phyloP scores from a whole-genome alignment of 2,888 invertebrate species.

The Yponomeuta cagnagella region DNA sequence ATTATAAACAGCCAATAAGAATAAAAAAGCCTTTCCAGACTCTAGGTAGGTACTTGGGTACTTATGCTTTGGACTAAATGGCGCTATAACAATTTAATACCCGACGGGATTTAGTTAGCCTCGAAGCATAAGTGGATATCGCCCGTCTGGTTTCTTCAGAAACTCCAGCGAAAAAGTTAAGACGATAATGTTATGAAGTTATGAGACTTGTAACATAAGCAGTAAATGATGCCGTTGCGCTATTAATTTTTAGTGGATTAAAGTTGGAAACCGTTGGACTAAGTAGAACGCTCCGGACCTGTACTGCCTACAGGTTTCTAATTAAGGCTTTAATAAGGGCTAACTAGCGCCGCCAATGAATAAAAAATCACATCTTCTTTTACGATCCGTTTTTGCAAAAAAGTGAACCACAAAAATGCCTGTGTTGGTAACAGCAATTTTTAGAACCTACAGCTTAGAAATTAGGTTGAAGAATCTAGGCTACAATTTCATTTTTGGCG shows the following conservation, averaged over 20 bases:
- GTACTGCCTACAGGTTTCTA: no score
- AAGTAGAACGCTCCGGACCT: no score
- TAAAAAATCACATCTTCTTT: no score
- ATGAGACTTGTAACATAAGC: not conserved
- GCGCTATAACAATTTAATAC: conserved; percentile 44
- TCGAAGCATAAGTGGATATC: conserved; percentile 28
- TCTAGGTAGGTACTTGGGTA: conserved; percentile 18
- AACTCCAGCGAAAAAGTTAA: not conserved
- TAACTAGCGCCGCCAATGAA: no score
- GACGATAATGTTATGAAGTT: conserved; percentile 3
- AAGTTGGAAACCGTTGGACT: no score
- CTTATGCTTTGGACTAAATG: conserved; percentile 43
- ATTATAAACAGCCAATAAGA: conserved; percentile 54
- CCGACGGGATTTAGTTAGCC: conserved; percentile 29
- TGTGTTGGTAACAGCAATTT: no score
- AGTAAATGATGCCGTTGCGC: conserved; percentile 17
- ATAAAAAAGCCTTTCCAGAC: conserved; percentile 44
- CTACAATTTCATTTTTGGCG: no score
- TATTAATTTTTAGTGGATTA: conserved; percentile 15
- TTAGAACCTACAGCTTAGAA: no score
- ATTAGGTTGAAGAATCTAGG: no score
- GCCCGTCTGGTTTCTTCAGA: conserved; percentile 27
- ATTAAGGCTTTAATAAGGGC: no score
- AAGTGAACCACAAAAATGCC: no score
- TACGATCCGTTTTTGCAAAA: no score